A percentile compares a stretch with the other conserved stretches of the same genome.
Evolutionary conservation across 2,113 vertebrate species (phyloP).

Genomic region (Grantiella picta): DNA sequence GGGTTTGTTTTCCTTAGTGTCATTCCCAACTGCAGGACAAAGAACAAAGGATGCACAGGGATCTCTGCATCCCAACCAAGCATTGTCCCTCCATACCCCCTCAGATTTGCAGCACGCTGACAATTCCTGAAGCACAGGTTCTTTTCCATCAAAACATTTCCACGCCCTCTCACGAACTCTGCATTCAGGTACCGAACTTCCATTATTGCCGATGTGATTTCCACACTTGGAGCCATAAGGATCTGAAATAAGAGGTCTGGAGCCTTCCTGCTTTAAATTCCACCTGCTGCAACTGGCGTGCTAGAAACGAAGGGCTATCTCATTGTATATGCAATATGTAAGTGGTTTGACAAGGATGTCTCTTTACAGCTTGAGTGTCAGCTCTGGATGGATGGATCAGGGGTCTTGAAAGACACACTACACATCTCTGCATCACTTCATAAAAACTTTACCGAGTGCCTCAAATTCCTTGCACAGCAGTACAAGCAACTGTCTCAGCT

Average conservation of each 20-base stretch:
- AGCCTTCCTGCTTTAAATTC: constrained; percentile 40
- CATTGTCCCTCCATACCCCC: neutral
- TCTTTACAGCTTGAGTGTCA: constrained; percentile 46
- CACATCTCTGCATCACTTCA: constrained; percentile 16
- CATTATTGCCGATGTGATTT: neutral
- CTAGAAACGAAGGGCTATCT: constrained; percentile 32
- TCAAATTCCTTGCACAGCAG: constrained; percentile 64
- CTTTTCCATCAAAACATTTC: neutral
- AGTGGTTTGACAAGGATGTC: constrained; percentile 49
- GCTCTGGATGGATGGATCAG: constrained; percentile 50
- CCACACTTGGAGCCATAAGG: neutral
- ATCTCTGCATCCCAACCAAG: neutral
- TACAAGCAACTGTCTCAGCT: constrained; percentile 22
- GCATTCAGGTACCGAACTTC: neutral
- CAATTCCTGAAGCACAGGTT: neutral
- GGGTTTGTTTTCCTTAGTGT: neutral
- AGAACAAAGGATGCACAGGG: neutral
- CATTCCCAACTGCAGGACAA: neutral
- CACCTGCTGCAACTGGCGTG: neutral
- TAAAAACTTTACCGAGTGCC: constrained; percentile 44
- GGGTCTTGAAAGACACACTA: constrained; percentile 29
- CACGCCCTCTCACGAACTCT: neutral
- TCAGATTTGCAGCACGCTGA: neutral
- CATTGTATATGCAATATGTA: constrained; percentile 37
- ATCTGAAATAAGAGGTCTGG: neutral